Base-by-base conservation (phyloP, 2,888 invertebrate species). In the Mechanitis messenoides region DNA sequence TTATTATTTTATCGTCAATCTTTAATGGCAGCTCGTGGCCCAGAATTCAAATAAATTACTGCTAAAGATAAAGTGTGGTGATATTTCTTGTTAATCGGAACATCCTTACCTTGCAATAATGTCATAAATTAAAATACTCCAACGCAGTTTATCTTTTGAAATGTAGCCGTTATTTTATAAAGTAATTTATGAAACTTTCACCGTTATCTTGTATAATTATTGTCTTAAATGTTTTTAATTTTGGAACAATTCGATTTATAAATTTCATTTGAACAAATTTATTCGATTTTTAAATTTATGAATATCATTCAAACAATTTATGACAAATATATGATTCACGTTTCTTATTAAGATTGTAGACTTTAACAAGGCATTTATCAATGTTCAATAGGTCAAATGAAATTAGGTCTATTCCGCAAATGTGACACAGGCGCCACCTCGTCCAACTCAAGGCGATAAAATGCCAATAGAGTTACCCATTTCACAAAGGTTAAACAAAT, bases 401-500 rank as follows among this genome's bases (percentile, higher is more conserved):
- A 71, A 71, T 70, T 69, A 68, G 71, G 70, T 68, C 67, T 60
- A 68, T 64, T 66, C 63, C 62, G 68, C 69, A 69, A 71, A 69
- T 69, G 68, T 63, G 64, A 69, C 46, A 47, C 47, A 47, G 72
- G 72, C 72, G 72, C 70, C 72, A 64, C 61, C 61, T 53, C 31
- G 70, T 60, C 68, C 68, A 64, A 64, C 59, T 20, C 20, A 63
- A 62, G 63, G 61, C 67, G 61, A 61, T 72, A 67, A 72, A 73
- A 72, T 71, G 69, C 62, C 72, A 70, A 66, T 69, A 42, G 42
- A 42, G 9, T 9, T 7, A 11, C 20, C 20, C 20, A 20, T 20
- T 20, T 20, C 42, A 42, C 42, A 42, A 42, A 42, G 42, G 42
- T 42, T 42, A 42, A 42, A 42, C 9, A 11, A 9, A 42, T 42